Base-by-base conservation (phyloP, 2,797 vertebrate species). In the Lagorchestes hirsutus region DNA sequence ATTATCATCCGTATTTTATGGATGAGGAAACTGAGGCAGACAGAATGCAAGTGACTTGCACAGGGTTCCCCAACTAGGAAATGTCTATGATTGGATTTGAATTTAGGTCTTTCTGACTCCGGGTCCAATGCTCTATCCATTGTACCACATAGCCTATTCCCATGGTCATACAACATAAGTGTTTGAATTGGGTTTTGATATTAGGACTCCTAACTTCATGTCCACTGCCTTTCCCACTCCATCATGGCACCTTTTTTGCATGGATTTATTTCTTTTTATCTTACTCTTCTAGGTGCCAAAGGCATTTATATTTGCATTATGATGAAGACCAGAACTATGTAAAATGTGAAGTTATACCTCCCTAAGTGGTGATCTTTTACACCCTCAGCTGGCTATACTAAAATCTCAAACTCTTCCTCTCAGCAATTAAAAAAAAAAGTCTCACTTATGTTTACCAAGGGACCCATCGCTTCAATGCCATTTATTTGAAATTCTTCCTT, bases 381-480 rank as follows among this genome's bases (percentile, higher is more conserved):
- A 58, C 34, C 6, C 56, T 46, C 24, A 34, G 92, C 82, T 93
- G 93, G 93, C 87, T 97, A 67, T 92, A 95, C 95, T 94, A 95
- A 96, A 96, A 97, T 94, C 91, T 92, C 93, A 91, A 96, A 95
- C 40, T 93, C 96, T 92, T 93, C 28, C 50, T 97, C 93, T 92
- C 74, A 55, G 40, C 54, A 56, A 96, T 95, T 94, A 96, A 95
- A 95, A 54, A 67, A 67, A 82, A 52, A 54, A 91, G 67, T 34
- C 90, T 67, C 34, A 40, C 82, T 93, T 96, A 90, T 94, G 46
- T 28, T 92, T 58, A 90, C 74, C 52, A 4, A 52, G 94, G 93
- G 90, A 94, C 92, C 96, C 94, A 92, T 94, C 91, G 95, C 52
- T 91, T 55, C 96, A 93, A 94, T 92, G 58, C 62, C 94, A 55